These are phyloP conservation scores for Gobiocypris rarus DNA, from an alignment of 2,113 vertebrate species.

Conservation along the genomic window DNA sequence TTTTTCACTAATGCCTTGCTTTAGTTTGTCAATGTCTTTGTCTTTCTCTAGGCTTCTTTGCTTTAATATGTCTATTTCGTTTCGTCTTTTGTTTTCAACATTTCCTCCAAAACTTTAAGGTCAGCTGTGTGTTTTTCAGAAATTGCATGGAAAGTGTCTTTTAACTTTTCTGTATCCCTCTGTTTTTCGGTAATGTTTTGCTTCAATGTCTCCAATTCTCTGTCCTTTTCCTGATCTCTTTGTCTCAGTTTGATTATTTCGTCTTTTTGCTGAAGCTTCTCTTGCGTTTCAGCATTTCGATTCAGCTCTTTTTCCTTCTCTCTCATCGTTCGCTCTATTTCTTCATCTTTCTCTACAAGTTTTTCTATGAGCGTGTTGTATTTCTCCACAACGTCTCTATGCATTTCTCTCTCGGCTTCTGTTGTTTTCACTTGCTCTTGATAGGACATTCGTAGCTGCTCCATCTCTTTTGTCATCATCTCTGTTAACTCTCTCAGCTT, in stretches of 20 bases:
- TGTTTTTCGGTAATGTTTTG: conserved; percentile 63
- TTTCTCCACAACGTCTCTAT: conserved; percentile 16
- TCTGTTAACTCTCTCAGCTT: conserved; percentile 41
- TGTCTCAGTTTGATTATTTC: conserved; percentile 55
- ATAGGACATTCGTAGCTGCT: conserved; percentile 35
- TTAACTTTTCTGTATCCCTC: conserved; percentile 65
- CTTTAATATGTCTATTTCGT: not conserved
- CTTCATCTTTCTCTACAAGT: conserved; percentile 49
- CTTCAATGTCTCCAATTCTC: conserved; percentile 60
- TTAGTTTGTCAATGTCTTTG: conserved; percentile 38
- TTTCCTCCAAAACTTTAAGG: conserved; percentile 39
- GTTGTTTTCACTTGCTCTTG: conserved; percentile 32
- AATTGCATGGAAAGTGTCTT: conserved; percentile 23
- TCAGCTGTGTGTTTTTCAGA: not conserved
- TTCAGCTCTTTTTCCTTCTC: conserved; percentile 38
- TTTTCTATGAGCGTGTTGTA: conserved; percentile 54
- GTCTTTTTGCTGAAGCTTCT: conserved; percentile 63
- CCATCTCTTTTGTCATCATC: conserved; percentile 51
- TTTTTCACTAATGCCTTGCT: not conserved
- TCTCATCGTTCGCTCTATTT: conserved; percentile 21
- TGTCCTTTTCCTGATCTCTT: conserved; percentile 56
- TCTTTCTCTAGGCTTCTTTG: conserved; percentile 17
- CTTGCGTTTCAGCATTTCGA: conserved; percentile 49
- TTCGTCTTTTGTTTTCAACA: conserved; percentile 26
- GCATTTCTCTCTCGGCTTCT: conserved; percentile 51